These are phyloP conservation scores for Brachyhypopomus gauderio DNA, from an alignment of 2,113 vertebrate genomes.

Conservation along the genomic window DNA sequence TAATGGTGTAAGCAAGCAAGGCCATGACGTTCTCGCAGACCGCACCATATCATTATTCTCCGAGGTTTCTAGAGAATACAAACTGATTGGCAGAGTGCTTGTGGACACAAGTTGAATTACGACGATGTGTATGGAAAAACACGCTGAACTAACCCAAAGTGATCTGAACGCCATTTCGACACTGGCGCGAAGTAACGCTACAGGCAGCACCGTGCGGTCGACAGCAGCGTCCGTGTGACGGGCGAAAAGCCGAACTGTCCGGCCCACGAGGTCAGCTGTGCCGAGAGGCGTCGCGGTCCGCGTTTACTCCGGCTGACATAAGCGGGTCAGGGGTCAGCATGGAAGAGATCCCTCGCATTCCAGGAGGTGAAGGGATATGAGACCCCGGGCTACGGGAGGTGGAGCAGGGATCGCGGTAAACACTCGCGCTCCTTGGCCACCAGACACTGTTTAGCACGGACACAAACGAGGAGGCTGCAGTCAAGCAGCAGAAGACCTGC, in stretches of 20 bases:
- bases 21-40: neutral
- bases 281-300: slow-evolving; percentile 69
- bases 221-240: slow-evolving; percentile 41
- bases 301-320: slow-evolving; percentile 71
- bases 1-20: neutral
- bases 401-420: slow-evolving; percentile 15
- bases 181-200: slow-evolving; percentile 58
- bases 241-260: slow-evolving; percentile 42
- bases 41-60: neutral
- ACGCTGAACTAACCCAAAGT: too few species aligned
- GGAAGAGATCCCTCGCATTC: slow-evolving; percentile 70
- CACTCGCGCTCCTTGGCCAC: neutral
- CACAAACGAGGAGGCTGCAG: neutral
- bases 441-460: neutral
- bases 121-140: too few species aligned
- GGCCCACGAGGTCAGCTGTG: slow-evolving; percentile 55
- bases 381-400: slow-evolving; percentile 16
- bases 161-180: neutral
- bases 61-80: neutral
- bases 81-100: neutral
- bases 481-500: neutral
- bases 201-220: slow-evolving; percentile 51
- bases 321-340: slow-evolving; percentile 60
- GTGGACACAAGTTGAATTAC: neutral
- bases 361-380: slow-evolving; percentile 48